Conservation (phyloP, 2,797 vertebrate species). For the Pseudomugil gertrudae region DNA sequence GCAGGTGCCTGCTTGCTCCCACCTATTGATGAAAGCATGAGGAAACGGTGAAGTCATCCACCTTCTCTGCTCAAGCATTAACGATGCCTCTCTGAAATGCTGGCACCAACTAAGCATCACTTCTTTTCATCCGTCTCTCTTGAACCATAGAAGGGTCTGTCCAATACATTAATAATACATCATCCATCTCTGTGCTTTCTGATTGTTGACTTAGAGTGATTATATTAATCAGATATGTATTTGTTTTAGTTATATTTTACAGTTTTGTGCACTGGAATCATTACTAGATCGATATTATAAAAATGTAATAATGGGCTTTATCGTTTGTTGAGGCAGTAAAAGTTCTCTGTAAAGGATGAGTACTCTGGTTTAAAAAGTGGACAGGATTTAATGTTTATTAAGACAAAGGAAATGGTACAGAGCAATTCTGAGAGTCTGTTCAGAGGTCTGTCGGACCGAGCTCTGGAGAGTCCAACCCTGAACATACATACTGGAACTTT, state of each 20-base stretch:
- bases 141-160: not conserved
- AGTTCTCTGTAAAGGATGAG: no score
- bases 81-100: slow-evolving; percentile 55
- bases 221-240: no score
- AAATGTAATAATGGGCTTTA: no score
- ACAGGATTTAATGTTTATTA: no score
- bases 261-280: not conserved
- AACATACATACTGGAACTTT: no score
- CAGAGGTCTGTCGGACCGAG: no score
- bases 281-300: not conserved
- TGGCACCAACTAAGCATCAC: slow-evolving; percentile 39
- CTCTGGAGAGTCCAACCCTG: no score
- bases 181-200: not conserved
- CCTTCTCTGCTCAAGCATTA: slow-evolving; percentile 61
- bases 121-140: not conserved
- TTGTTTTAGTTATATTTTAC: no score
- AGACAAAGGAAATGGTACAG: no score
- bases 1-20: slow-evolving; percentile 4
- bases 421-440: no score
- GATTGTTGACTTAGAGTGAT: not conserved
- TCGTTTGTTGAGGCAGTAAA: no score
- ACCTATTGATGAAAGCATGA: slow-evolving; percentile 31
- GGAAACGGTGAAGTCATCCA: slow-evolving; percentile 68
- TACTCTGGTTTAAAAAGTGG: no score
- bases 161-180: not conserved